Base-by-base conservation (phyloP, 1,140 invertebrate species). In the Asobara japonica region DNA sequence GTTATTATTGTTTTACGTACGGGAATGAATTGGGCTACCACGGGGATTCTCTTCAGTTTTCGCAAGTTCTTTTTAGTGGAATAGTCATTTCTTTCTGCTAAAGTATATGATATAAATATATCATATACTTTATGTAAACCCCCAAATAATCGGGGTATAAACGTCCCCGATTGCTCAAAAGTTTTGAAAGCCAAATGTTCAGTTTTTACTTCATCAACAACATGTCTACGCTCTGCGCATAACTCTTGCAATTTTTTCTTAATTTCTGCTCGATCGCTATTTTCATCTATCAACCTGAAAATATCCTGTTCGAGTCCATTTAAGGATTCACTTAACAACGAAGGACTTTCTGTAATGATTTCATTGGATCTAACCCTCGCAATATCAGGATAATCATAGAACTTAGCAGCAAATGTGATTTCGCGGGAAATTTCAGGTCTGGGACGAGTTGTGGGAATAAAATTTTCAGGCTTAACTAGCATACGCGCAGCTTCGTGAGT, bases 11-110 rank as follows among this genome's bases (percentile, higher is more conserved):
- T 69, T 3, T 68, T 1, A 20, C 60, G 65, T 29, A 75, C 56
- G 6, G 76, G 69, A 48, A 77, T 76, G 56, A 72, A 69, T 41
- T 75, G 66, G 1, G 61, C 67, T 27, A 56, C 38, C n/a, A 72
- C 16, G n/a, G 51, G 65, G 10, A 72, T n/a, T 20, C 16, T 48
- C 48, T 61, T 30, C 0, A 33, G 25, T 2, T 11, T 13, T 16
- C 5, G n/a, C 22, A n/a, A n/a, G n/a, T 33, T 69, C 62, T 25
- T 48, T 60, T 25, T 25, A 71, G 75, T 48, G 31, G 31, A 61
- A 78, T 68, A n/a, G 33, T 68, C 76, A 48, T 67, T 71, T 20
- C 27, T 27, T 27, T 27, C 20, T 27, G n/a, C n/a, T n/a, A n/a
- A n/a, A n/a, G n/a, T n/a, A n/a, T n/a, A n/a, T n/a, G n/a, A n/a